These are phyloP conservation scores for Polyommatus icarus DNA, from an alignment of 2,888 invertebrate species.

Conservation along the genomic window DNA sequence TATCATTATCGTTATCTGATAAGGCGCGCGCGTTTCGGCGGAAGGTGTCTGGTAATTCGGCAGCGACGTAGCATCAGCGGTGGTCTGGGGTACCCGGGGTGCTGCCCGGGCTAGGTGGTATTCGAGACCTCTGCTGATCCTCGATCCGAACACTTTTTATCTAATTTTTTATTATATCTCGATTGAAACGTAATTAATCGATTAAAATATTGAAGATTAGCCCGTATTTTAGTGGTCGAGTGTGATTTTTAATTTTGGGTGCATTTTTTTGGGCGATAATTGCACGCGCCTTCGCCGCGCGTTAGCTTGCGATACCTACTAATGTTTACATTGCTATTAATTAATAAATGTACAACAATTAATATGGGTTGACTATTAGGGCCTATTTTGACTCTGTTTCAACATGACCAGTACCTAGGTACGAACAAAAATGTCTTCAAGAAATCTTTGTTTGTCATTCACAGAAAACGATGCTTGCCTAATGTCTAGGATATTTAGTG, in stretches of 20 bases:
- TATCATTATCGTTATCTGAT: constrained; percentile 58
- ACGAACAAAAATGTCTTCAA: too few relatives aligned
- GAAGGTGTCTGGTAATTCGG: constrained; percentile 62
- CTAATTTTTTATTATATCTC: constrained; percentile 66
- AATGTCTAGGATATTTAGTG: too few relatives aligned
- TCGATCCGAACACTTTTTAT: constrained; percentile 68
- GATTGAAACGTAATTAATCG: constrained; percentile 72
- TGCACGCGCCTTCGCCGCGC: not conserved
- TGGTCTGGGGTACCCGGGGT: constrained; percentile 76
- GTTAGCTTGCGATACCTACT: not conserved
- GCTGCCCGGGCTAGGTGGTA: constrained; percentile 69
- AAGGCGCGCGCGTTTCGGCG: constrained; percentile 48
- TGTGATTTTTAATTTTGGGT: constrained; percentile 21
- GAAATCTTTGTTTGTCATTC: too few relatives aligned
- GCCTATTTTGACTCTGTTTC: too few relatives aligned
- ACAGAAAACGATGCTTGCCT: too few relatives aligned
- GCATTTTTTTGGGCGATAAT: not conserved
- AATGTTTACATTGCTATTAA: too few relatives aligned
- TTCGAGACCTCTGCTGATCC: constrained; percentile 82
- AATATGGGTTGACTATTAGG: too few relatives aligned
- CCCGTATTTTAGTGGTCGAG: not conserved
- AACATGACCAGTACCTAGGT: too few relatives aligned
- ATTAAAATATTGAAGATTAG: constrained; percentile 40
- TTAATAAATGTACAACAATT: too few relatives aligned
- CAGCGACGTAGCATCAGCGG: constrained; percentile 68